Percentiles rank a stretch among this genome's conserved stretches.
Conservation (phyloP, 2,888 invertebrate genomes). For the Ormyrus labotus region DNA sequence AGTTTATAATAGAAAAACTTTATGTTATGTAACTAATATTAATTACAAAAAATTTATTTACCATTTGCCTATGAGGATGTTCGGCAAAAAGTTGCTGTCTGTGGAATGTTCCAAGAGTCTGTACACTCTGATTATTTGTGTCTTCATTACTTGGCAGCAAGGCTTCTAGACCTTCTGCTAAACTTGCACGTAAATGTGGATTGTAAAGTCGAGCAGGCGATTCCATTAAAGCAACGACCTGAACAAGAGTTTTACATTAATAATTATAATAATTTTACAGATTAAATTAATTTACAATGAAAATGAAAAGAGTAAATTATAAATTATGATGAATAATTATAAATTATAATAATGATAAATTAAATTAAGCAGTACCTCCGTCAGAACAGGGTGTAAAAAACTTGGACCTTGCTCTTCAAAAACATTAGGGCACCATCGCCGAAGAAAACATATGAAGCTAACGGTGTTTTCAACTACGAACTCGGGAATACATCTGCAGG, state of each 20-base stretch:
- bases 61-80: conserved; percentile 85
- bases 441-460: conserved; percentile 86
- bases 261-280: conserved; percentile 4
- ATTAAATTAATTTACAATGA: not conserved
- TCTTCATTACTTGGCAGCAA: conserved; percentile 86
- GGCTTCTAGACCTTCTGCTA: conserved; percentile 93
- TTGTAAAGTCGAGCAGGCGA: conserved; percentile 88
- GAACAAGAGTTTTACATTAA: conserved; percentile 35
- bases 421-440: conserved; percentile 80
- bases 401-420: conserved; percentile 83
- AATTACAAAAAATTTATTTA: conserved; percentile 65
- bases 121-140: conserved; percentile 72
- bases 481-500: conserved; percentile 89
- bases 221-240: conserved; percentile 91
- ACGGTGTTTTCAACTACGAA: conserved; percentile 92
- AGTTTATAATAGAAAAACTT: not conserved
- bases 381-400: conserved; percentile 83
- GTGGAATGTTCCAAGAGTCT: conserved; percentile 78
- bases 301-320: not conserved
- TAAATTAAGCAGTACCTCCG: conserved; percentile 76
- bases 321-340: conserved; percentile 4
- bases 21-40: not conserved
- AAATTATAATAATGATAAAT: too few species aligned
- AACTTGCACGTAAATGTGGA: conserved; percentile 92
- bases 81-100: conserved; percentile 85